These are phyloP conservation scores for Brachionus rubens DNA, from an alignment of 1,140 invertebrate species.

Conservation along the genomic window DNA sequence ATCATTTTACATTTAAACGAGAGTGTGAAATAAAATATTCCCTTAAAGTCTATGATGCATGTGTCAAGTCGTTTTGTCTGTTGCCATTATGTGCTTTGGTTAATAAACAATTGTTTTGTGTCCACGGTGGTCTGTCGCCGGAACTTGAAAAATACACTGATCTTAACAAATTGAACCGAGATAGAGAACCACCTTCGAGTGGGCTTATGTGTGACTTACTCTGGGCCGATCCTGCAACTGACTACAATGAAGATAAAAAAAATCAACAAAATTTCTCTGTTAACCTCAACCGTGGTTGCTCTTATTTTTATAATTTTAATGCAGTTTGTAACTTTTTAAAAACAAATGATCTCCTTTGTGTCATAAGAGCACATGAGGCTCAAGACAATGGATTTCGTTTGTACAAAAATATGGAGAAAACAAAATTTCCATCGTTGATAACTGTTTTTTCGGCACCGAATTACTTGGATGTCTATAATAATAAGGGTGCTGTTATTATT, in stretches of 20 bases:
- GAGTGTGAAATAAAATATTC: conserved; percentile 55
- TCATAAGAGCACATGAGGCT: conserved; percentile 43
- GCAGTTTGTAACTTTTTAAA: conserved; percentile 33
- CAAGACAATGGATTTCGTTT: conserved; percentile 66
- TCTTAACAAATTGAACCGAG: conserved; percentile 10
- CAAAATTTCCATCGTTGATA: conserved; percentile 98
- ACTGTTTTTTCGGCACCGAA: conserved; percentile 99
- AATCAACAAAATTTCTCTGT: not conserved
- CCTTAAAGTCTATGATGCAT: conserved; percentile 54
- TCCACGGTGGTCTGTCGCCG: conserved; percentile 96
- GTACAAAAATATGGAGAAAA: conserved; percentile 99
- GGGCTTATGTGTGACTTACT: conserved; percentile 42
- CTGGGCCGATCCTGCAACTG: conserved; percentile 21
- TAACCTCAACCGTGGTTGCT: conserved; percentile 39
- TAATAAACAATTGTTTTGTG: conserved; percentile 77
- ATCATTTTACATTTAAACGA: conserved; percentile 56
- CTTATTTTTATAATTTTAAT: conserved; percentile 37
- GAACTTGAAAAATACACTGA: conserved; percentile 69
- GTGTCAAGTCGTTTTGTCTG: conserved; percentile 47
- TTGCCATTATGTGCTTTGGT: conserved; percentile 48
- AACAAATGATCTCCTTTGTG: conserved; percentile 34
- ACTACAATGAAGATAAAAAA: conserved; percentile 18
- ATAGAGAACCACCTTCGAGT: conserved; percentile 5
- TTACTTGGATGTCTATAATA: conserved; percentile 99
- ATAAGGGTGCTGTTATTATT: conserved; percentile 99